These are phyloP conservation scores for Melinaea menophilus DNA, from an alignment of 2,888 invertebrate species.

Conservation along the genomic window DNA sequence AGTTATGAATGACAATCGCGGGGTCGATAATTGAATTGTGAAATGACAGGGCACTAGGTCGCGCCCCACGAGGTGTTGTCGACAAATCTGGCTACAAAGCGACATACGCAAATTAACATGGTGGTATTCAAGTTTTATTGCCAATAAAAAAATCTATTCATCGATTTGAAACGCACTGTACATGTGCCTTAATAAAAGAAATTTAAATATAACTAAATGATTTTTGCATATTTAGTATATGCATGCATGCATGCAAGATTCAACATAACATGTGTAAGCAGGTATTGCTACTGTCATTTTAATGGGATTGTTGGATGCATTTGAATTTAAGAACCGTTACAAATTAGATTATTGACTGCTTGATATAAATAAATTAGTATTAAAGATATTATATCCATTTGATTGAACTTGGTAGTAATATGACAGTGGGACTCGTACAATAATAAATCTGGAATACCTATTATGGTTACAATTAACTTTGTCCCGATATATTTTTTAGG, in stretches of 20 bases:
- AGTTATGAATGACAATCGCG: slow-evolving; percentile 37
- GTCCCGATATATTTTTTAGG: too few species aligned
- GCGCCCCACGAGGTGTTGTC: slow-evolving; percentile 61
- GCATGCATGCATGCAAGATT: slow-evolving; percentile 42
- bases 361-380: slow-evolving; percentile 35
- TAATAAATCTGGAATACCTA: too few species aligned
- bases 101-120: slow-evolving; percentile 73
- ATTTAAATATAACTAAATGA: slow-evolving; percentile 73
- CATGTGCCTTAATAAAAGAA: slow-evolving; percentile 66
- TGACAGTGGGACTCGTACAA: not conserved
- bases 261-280: slow-evolving; percentile 38
- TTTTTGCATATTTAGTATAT: slow-evolving; percentile 78
- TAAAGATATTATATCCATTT: slow-evolving; percentile 18
- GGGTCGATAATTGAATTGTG: slow-evolving; percentile 48
- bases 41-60: slow-evolving; percentile 64
- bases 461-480: too few species aligned
- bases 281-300: slow-evolving; percentile 41
- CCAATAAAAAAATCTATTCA: slow-evolving; percentile 68
- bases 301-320: slow-evolving; percentile 57
- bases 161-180: slow-evolving; percentile 61
- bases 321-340: slow-evolving; percentile 65
- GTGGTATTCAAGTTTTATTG: slow-evolving; percentile 69
- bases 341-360: slow-evolving; percentile 43
- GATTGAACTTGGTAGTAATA: slow-evolving; percentile 6
- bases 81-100: slow-evolving; percentile 64